A percentile compares a stretch with the other conserved stretches of the same genome.
These are phyloP conservation scores for Diloba caeruleocephala DNA, from an alignment of 2,888 invertebrate species.

Conservation along the genomic window DNA sequence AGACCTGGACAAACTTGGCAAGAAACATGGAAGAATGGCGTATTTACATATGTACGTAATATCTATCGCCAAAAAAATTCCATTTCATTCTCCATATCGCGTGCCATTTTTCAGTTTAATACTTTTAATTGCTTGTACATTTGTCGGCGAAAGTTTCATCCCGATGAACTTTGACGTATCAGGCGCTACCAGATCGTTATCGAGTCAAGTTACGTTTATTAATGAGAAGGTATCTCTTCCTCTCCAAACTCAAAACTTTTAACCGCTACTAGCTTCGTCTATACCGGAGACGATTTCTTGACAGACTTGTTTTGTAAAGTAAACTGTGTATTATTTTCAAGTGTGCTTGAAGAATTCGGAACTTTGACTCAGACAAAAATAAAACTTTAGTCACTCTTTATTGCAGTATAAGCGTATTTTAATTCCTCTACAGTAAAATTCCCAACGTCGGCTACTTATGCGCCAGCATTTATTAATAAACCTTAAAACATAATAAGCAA, in stretches of 20 bases:
- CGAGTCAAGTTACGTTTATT: conserved; percentile 15
- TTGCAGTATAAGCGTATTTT: no score
- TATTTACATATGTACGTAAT: no score
- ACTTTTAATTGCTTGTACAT: conserved; percentile 25
- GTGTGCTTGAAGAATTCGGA: not conserved
- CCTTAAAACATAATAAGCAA: no score
- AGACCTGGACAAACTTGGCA: no score
- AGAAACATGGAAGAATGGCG: no score
- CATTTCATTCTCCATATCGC: not conserved
- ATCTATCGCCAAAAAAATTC: not conserved
- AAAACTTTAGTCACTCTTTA: no score
- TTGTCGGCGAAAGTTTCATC: conserved; percentile 2
- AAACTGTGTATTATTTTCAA: not conserved
- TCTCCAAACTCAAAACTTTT: conserved; percentile 10
- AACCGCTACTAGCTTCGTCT: not conserved
- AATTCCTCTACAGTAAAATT: no score
- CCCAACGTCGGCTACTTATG: no score
- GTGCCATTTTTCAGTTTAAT: conserved; percentile 8
- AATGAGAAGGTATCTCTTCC: conserved; percentile 25
- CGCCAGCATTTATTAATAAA: no score
- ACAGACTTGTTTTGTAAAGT: conserved; percentile 1
- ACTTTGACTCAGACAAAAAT: no score
- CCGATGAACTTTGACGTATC: not conserved
- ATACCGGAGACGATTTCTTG: conserved; percentile 7
- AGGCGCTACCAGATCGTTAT: conserved; percentile 10